A percentile compares a stretch with the other conserved stretches of the same genome.
Conservation (phyloP, 2,888 invertebrate species). For the Siphonodentalium dalli region DNA sequence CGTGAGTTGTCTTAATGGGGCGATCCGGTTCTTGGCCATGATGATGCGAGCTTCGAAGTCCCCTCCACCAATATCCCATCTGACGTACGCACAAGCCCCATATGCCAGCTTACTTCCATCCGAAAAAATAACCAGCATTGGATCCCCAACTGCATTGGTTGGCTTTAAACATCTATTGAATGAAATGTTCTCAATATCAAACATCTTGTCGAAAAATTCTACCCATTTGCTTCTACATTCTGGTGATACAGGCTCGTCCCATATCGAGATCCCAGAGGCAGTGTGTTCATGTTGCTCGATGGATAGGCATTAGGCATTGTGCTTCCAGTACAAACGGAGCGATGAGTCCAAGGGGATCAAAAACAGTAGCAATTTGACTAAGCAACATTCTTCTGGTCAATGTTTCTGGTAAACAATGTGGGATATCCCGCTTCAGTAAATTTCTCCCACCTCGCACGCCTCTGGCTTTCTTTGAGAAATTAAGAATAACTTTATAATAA, state of each 20-base stretch:
- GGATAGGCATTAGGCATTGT: background rate
- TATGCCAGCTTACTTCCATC: conserved; percentile 2
- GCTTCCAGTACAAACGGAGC: background rate
- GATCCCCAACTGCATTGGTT: background rate
- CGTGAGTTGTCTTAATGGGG: background rate
- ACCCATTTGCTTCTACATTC: background rate
- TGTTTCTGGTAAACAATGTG: background rate
- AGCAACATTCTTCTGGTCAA: conserved; percentile 4
- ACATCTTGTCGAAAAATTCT: conserved; percentile 1
- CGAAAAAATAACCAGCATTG: conserved; percentile 4
- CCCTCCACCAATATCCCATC: background rate
- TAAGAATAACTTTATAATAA: background rate
- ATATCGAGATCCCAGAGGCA: background rate
- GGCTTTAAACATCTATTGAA: background rate
- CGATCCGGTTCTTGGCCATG: background rate
- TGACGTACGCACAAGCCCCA: conserved; percentile 9
- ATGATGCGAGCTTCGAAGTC: background rate
- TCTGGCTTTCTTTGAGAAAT: background rate
- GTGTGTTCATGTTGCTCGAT: background rate
- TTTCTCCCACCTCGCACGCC: background rate
- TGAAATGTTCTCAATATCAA: background rate
- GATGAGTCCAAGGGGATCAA: background rate
- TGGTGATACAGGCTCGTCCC: background rate
- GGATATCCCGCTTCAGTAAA: background rate
- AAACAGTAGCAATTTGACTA: conserved; percentile 3